Evolutionary conservation across 53 echinoderm and acorn worm species (phyloP).

Genomic region (Temnopleurus reevesii): DNA sequence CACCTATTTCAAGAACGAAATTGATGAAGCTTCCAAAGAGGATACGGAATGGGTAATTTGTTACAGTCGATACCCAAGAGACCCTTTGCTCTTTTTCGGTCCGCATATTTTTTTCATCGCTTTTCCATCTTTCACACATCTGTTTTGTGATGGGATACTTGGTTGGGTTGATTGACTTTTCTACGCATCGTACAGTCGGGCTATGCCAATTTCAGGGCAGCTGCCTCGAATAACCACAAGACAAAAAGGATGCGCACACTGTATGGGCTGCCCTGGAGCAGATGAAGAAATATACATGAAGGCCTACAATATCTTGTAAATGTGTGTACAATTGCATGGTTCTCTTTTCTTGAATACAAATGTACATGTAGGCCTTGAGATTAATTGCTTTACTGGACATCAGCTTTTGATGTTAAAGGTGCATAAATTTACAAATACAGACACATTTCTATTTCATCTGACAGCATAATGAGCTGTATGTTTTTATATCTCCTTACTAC

Average conservation of each 20-base stretch:
- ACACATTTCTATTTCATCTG: too few relatives aligned
- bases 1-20: neutral
- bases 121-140: slow-evolving; percentile 36
- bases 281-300: neutral
- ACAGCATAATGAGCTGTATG: too few relatives aligned
- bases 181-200: slow-evolving; percentile 8
- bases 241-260: slow-evolving; percentile 9
- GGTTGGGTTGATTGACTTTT: slow-evolving; percentile 27
- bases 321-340: neutral
- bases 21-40: neutral
- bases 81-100: neutral
- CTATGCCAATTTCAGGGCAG: slow-evolving; percentile 8
- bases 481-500: too few relatives aligned
- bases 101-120: slow-evolving; percentile 15
- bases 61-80: neutral
- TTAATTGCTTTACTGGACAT: neutral
- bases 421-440: too few relatives aligned
- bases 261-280: neutral
- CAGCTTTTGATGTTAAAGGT: neutral
- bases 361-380: neutral
- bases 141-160: slow-evolving; percentile 28
- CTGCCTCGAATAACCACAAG: neutral
- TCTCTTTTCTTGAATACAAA: too few relatives aligned
- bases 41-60: slow-evolving; percentile 4
- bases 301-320: too few relatives aligned